Base-by-base conservation (phyloP, 2,797 vertebrate genomes). In the Hafferia zeledoni region DNA sequence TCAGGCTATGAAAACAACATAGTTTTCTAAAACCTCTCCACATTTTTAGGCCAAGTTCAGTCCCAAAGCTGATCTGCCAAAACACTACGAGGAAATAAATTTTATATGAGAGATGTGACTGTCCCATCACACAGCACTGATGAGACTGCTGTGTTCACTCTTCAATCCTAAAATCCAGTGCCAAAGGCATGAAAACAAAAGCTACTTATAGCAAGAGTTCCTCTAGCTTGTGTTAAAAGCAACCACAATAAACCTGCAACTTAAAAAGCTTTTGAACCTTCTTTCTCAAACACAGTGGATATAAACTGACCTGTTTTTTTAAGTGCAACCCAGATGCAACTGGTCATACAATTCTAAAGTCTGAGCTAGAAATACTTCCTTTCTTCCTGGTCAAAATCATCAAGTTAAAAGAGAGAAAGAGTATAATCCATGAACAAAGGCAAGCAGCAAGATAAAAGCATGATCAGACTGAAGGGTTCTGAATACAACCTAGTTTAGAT, bases 401-500 rank as follows among this genome's bases (percentile, higher is more conserved):
- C 33, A 59, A 25, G 31, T 67, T 87, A 49, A 87, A 92, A 94
- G 82, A 80, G 53, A 95, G 89, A 79, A 92, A 65, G 4, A 69
- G 89, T 93, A 83, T 50, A 80, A 77, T 44, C 72, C 55, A 59
- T 68, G 91, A 86, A 80, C 68, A 91, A 85, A 96, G 56, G 70
- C 37, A 59, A 77, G 30, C 14, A 71, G 49, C 28, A 75, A 90
- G 80, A 94, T 80, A 63, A 95, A 94, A 92, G 78, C 35, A 82
- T 79, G 43, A 79, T 44, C 25, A 76, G 56, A 83, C 59, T 37
- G 31, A 87, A 84, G 46, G 31, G 22, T n/a, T 81, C 65, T 94
- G 82, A 95, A 92, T 83, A 74, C 0, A 0, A 65, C 55, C 0
- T 28, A 63, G 28, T 82, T 94, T 57, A 91, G 55, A 77, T 65